A percentile compares a stretch with the other conserved stretches of the same genome.
phyloP scores from a whole-genome alignment of 2,888 invertebrate genomes.

The Argyresthia albistria region DNA sequence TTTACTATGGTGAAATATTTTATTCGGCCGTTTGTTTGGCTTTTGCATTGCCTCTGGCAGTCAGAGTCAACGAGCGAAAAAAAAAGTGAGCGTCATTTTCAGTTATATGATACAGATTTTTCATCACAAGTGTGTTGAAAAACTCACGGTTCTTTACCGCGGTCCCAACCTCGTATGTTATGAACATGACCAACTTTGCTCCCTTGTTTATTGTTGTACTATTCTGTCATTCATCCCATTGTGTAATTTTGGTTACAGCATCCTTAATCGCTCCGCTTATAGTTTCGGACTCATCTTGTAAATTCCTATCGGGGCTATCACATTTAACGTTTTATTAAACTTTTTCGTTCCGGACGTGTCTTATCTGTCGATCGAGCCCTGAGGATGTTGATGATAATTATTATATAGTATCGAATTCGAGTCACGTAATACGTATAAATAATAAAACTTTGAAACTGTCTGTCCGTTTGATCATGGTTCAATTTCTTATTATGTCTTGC shows the following conservation, averaged over 20 bases:
- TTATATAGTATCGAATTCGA: background rate
- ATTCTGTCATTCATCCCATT: no score
- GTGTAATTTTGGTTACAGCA: background rate
- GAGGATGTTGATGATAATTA: slow-evolving; percentile 11
- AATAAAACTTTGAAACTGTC: background rate
- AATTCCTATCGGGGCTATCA: background rate
- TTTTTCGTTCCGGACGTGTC: slow-evolving; percentile 9
- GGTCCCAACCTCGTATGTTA: no score
- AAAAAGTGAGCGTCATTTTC: no score
- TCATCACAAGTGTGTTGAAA: no score
- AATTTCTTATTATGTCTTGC: background rate
- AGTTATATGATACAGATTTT: no score
- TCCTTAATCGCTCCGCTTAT: background rate
- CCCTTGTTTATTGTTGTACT: no score
- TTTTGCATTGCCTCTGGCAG: no score
- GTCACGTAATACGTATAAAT: slow-evolving; percentile 3
- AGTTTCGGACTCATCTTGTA: background rate
- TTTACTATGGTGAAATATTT: no score
- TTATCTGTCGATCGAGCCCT: slow-evolving; percentile 12
- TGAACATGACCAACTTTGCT: no score
- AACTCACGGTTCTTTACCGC: no score
- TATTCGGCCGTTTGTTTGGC: no score
- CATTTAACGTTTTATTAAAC: background rate
- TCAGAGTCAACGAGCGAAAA: no score
- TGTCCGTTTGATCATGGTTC: background rate